Percentiles rank a stretch among this genome's conserved stretches.
phyloP scores from a whole-genome alignment of 2,888 invertebrate genomes.

The Habrosyne pyritoides region DNA sequence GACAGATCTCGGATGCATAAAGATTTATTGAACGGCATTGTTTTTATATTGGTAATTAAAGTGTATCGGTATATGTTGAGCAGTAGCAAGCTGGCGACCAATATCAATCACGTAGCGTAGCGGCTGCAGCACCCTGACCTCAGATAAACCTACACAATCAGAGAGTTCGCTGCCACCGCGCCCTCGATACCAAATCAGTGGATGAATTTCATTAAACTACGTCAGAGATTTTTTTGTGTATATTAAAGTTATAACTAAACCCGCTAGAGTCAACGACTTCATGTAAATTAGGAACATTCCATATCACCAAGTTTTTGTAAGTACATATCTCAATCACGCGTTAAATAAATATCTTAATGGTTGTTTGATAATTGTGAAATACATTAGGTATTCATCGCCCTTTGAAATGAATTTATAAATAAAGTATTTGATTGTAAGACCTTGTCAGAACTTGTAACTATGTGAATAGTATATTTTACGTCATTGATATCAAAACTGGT shows the following conservation, averaged over 20 bases:
- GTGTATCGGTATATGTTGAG: background rate
- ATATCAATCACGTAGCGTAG: constrained; percentile 22
- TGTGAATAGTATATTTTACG: no score
- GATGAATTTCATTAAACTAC: constrained; percentile 40
- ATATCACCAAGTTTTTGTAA: background rate
- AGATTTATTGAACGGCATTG: constrained; percentile 10
- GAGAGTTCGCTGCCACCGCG: constrained; percentile 54
- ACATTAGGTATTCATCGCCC: background rate
- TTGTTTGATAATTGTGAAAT: background rate
- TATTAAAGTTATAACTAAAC: constrained; percentile 21
- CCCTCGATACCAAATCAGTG: constrained; percentile 49
- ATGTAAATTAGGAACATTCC: constrained; percentile 28
- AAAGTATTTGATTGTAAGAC: background rate
- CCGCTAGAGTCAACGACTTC: constrained; percentile 47
- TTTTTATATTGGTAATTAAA: constrained; percentile 9
- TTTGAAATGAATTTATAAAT: background rate
- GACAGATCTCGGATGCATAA: constrained; percentile 26
- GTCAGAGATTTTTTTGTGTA: constrained; percentile 20
- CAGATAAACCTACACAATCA: constrained; percentile 69
- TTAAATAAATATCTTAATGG: background rate
- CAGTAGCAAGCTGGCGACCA: constrained; percentile 1
- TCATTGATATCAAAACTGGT: no score
- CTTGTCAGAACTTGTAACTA: background rate
- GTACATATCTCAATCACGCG: background rate
- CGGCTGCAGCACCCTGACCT: constrained; percentile 57